These are phyloP conservation scores for Gymnopithys bicolor DNA, from an alignment of 2,797 vertebrate genomes.

Conservation along the genomic window DNA sequence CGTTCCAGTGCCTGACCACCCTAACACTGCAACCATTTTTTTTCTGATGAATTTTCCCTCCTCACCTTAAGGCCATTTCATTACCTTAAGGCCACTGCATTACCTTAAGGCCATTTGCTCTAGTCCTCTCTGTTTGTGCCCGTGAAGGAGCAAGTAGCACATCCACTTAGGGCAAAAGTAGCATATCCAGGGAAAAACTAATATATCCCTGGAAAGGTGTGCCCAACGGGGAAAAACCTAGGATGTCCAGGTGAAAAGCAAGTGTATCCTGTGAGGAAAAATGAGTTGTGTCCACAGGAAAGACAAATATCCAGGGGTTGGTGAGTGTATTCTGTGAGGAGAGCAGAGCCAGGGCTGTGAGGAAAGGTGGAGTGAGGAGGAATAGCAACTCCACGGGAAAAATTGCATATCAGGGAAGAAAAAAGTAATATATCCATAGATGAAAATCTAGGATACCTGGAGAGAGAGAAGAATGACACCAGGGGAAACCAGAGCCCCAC, in stretches of 20 bases:
- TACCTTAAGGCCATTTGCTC: neutral
- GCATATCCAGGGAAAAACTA: neutral
- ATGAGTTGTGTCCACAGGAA: rapidly evolving
- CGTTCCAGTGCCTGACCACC: neutral
- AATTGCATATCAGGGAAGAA: rapidly evolving
- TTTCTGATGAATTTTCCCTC: no score
- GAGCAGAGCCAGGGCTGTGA: no score
- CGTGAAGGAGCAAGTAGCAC: neutral
- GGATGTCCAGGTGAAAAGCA: neutral
- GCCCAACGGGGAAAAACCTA: neutral
- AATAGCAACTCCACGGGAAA: neutral
- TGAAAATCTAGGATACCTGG: neutral
- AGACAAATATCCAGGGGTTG: rapidly evolving
- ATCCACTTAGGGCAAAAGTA: neutral
- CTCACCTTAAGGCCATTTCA: neutral
- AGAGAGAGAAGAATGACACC: neutral
- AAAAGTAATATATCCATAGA: neutral
- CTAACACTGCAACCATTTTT: rapidly evolving
- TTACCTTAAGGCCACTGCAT: no score
- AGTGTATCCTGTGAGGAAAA: neutral
- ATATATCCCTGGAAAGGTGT: neutral
- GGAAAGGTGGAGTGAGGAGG: rapidly evolving
- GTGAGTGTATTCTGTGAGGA: rapidly evolving
- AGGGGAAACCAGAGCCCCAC: neutral
- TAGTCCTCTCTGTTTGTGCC: no score